Evolutionary conservation across 37 sponge, comb jelly and placozoan species (phyloP).

Genomic region (Spongilla lacustris): DNA sequence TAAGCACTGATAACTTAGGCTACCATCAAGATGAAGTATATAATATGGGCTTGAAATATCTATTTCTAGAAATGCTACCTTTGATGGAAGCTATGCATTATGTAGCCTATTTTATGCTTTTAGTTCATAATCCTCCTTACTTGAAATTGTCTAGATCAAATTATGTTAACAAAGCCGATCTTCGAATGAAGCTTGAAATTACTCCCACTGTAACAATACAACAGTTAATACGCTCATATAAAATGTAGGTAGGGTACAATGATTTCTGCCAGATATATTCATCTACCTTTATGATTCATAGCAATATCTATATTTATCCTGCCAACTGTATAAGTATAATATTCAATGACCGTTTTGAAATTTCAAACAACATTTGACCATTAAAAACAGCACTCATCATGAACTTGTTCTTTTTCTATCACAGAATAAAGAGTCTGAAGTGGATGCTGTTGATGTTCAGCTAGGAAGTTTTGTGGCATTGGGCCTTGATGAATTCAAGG

Average conservation of each 20-base stretch:
- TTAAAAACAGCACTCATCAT: background rate
- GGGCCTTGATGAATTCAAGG: background rate
- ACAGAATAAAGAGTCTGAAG: background rate
- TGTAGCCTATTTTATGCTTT: too few species aligned
- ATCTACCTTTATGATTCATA: background rate
- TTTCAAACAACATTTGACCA: background rate
- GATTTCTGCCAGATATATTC: background rate
- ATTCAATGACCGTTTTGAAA: background rate
- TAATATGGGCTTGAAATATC: too few species aligned
- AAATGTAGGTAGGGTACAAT: background rate
- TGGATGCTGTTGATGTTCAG: background rate
- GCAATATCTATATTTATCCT: background rate
- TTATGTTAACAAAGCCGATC: background rate
- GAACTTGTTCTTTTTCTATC: background rate
- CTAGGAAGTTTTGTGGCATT: slow-evolving; percentile 8
- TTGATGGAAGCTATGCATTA: too few species aligned
- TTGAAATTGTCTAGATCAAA: background rate
- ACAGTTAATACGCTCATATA: background rate
- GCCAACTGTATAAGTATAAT: background rate
- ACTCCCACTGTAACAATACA: background rate
- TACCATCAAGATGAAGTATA: too few species aligned
- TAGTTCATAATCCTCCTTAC: too few species aligned
- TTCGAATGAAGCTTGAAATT: background rate
- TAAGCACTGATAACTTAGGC: too few species aligned
- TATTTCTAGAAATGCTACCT: too few species aligned